A percentile compares a stretch with the other conserved stretches of the same genome.
Conservation (phyloP, 2,888 invertebrate species). For the Mesorhabditis sp. region DNA sequence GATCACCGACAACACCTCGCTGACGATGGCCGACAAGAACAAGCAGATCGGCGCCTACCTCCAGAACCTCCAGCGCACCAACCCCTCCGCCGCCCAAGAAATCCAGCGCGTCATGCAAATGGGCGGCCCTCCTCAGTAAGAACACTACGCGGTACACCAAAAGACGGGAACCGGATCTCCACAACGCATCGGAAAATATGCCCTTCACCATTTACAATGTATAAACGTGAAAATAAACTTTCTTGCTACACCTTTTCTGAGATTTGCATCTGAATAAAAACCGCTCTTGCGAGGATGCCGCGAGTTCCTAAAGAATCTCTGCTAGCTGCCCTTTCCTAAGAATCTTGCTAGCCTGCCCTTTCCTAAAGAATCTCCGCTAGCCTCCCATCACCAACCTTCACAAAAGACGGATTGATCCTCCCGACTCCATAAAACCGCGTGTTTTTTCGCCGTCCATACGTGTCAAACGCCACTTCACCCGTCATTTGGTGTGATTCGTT, state of each 20-base stretch:
- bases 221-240: no score
- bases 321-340: neutral
- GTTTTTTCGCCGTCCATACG: constrained; percentile 30
- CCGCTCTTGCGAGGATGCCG: no score
- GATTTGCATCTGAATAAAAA: no score
- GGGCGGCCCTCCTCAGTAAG: no score
- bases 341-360: neutral
- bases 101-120: neutral
- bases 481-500: constrained; percentile 34
- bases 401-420: constrained; percentile 34
- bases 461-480: constrained; percentile 33
- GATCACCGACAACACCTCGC: constrained; percentile 41
- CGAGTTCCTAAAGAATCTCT: no score
- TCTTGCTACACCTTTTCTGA: no score
- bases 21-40: constrained; percentile 44
- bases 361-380: constrained; percentile 4
- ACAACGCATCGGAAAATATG: no score
- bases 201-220: no score
- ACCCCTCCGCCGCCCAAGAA: neutral
- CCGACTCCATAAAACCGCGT: constrained; percentile 36
- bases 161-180: no score
- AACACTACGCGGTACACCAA: no score
- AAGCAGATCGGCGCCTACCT: constrained; percentile 44
- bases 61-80: constrained; percentile 29
- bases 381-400: constrained; percentile 23